Conservation (phyloP, 2,888 invertebrate species). For the Geophilus truncorum region DNA sequence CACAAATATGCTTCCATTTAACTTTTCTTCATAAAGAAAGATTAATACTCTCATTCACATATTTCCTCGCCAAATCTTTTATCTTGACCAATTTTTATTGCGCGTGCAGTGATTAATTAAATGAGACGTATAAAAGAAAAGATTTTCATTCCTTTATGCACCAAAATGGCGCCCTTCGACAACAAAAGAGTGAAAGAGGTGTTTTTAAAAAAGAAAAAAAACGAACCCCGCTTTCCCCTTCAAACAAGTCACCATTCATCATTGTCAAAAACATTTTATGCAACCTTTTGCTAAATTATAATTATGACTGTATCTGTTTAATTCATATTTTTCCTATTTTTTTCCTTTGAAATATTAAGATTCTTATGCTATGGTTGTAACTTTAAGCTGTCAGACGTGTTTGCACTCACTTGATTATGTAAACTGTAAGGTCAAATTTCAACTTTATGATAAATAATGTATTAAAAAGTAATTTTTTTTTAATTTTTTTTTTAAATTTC, state of each 20-base stretch:
- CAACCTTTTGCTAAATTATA: background rate
- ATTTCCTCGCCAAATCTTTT: background rate
- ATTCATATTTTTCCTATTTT: background rate
- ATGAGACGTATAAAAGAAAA: background rate
- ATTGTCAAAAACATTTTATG: background rate
- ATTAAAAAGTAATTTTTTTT: no score
- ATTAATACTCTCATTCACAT: background rate
- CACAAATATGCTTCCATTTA: slow-evolving; percentile 14
- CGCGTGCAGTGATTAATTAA: slow-evolving; percentile 1
- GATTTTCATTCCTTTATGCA: background rate
- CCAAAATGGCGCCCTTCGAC: background rate
- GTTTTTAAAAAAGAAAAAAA: no score
- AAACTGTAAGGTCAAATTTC: no score
- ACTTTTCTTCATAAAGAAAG: slow-evolving; percentile 3
- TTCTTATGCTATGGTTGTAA: no score
- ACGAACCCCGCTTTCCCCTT: background rate
- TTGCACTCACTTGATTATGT: no score
- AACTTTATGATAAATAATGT: no score
- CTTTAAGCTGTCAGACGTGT: no score
- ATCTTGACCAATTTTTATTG: background rate
- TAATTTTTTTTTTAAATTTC: no score
- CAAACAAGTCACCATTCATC: background rate
- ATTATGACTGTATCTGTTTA: background rate
- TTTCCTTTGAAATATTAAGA: no score
- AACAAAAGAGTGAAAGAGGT: background rate